Evolutionary conservation across 2,888 invertebrate species (phyloP), one percentile per base, ranked within the genome.

Genomic region (Leptinotarsa haldemani): DNA sequence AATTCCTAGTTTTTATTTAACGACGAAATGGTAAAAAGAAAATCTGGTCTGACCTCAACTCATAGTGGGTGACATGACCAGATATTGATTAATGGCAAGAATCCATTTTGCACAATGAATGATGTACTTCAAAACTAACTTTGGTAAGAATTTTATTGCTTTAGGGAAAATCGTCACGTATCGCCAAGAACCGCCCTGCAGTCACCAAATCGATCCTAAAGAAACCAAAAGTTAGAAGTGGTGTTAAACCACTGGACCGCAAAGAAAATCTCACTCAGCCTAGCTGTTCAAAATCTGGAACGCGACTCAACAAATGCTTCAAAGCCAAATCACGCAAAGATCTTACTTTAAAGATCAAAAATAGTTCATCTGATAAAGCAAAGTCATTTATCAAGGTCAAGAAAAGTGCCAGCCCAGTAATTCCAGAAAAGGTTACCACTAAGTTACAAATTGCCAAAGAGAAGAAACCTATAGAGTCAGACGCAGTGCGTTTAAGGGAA

Each of bases 201-300:
- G 77, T 82, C 63, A 78, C 79, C 48, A 82, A 83, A 77, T 73
- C 73, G 4, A 46, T 70, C 30, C 56, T 53, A 20, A 78, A 81
- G 78, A 82, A 82, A 77, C 48, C 73, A 25, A 79, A 75, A 65
- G 52, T 70, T 25, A 65, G 79, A 58, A 77, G 78, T 68, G 79
- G 80, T 64, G 74, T 77, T 25, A 80, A 82, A 56, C 84, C 84
- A 1, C 78, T 84, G n/a, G 86, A 86, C 58, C 82, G 86, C 3
- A 87, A 86, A 79, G 86, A 87, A 76, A 87, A 86, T 70, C 71
- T 86, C 46, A 80, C 77, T 18, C 85, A 85, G 76, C 84, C 86
- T 3, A 81, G 83, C 70, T 83, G 84, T 71, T 86, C 80, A 16
- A 83, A 81, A 74, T 78, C 82, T 18, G 71, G 75, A 7, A 65